Evolutionary conservation across 2,113 vertebrate species (phyloP).

Genomic region (Antigone vipio): DNA sequence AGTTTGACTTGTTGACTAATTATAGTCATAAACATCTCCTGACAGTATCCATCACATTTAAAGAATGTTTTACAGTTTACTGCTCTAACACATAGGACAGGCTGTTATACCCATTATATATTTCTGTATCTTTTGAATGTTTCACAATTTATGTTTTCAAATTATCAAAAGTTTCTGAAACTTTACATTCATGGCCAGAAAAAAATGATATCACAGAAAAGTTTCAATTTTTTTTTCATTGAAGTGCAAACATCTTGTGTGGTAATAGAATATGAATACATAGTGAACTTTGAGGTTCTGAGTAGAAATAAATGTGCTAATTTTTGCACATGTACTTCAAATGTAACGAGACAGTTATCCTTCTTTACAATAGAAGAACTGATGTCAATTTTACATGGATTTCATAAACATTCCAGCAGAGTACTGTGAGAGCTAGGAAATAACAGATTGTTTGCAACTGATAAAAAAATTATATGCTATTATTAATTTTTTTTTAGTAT

Average conservation of each 20-base stretch:
- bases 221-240: background rate
- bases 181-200: background rate
- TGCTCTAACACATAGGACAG: background rate
- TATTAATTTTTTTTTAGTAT: background rate
- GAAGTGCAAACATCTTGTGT: background rate
- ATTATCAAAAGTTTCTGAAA: background rate
- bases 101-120: background rate
- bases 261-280: background rate
- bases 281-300: background rate
- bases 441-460: background rate
- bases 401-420: background rate
- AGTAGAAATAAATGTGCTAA: background rate
- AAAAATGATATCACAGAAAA: background rate
- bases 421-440: background rate
- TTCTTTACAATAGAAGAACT: background rate
- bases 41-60: background rate
- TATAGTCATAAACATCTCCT: background rate
- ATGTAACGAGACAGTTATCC: background rate
- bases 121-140: background rate
- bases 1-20: background rate
- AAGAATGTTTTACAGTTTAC: background rate
- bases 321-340: background rate
- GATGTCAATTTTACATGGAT: background rate
- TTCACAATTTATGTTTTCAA: background rate
- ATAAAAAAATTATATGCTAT: background rate